Percentiles rank a stretch among this genome's conserved stretches.
Evolutionary conservation across 2,888 invertebrate species (phyloP).

Genomic region (Sinotaia quadrata): DNA sequence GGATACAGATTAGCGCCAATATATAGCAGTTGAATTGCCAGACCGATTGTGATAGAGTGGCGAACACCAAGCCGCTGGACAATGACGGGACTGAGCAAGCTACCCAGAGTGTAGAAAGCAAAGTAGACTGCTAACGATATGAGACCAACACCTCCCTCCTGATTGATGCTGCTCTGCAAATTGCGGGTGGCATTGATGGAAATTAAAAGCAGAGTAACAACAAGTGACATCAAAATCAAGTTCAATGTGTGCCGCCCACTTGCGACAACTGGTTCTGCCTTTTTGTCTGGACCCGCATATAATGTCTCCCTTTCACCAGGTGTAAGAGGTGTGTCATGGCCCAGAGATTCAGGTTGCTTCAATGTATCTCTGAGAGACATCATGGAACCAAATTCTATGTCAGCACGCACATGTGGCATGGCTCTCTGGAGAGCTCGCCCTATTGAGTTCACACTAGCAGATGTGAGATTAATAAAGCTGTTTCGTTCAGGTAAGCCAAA

Average conservation of each 20-base stretch:
- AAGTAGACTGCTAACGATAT: constrained; percentile 60
- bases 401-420: constrained; percentile 33
- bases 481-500: constrained; percentile 19
- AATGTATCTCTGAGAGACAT: constrained; percentile 16
- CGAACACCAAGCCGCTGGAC: constrained; percentile 63
- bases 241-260: constrained; percentile 58
- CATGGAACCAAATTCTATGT: constrained; percentile 36
- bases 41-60: constrained; percentile 46
- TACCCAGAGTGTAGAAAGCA: constrained; percentile 61
- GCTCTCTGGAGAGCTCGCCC: constrained; percentile 37
- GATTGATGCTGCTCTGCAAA: constrained; percentile 68
- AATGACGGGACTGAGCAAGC: constrained; percentile 64
- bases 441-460: constrained; percentile 22
- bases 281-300: background rate
- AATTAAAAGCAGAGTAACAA: constrained; percentile 59
- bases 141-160: constrained; percentile 63
- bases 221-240: constrained; percentile 57
- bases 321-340: constrained; percentile 6
- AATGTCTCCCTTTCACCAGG: constrained; percentile 5
- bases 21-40: constrained; percentile 57
- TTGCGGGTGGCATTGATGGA: constrained; percentile 64
- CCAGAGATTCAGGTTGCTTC: background rate
- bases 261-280: constrained; percentile 12
- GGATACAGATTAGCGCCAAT: constrained; percentile 64
- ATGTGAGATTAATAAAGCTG: constrained; percentile 34